phyloP scores from a whole-genome alignment of 2,797 vertebrate species.

The Pangasius larnaudii region DNA sequence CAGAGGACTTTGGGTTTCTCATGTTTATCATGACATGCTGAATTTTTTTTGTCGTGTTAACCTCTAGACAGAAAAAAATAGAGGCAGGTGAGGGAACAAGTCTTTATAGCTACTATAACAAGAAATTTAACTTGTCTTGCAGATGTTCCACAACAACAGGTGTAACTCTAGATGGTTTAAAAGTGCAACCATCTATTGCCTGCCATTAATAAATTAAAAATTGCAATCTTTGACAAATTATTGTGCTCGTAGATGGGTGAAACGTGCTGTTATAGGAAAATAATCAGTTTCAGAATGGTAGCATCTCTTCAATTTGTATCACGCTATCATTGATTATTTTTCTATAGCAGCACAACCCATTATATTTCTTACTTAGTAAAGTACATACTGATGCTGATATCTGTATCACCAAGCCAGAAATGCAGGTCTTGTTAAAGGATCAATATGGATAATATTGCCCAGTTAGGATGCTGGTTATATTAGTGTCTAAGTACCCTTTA shows the following conservation, averaged over 20 bases:
- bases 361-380: constrained; percentile 5
- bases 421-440: constrained; percentile 14
- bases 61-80: not conserved
- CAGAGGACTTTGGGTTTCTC: not conserved
- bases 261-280: not conserved
- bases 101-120: not conserved
- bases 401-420: not conserved
- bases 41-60: not conserved
- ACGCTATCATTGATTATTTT: not conserved
- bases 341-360: not conserved
- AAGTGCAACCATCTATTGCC: not conserved
- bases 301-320: not conserved
- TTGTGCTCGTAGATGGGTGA: not conserved
- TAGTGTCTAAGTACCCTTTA: constrained; percentile 37
- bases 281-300: not conserved
- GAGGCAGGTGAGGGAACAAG: not conserved
- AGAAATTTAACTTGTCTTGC: not conserved
- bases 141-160: not conserved
- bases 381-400: not conserved
- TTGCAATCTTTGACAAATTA: not conserved
- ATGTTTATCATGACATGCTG: not conserved
- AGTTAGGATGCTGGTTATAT: constrained; percentile 19
- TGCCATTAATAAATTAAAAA: not conserved
- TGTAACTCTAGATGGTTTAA: not conserved
- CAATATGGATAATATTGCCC: constrained; percentile 12